These are phyloP conservation scores for Danio rerio DNA, from an alignment of 2,113 vertebrate species.

Conservation along the genomic window GRCz12tu NC_133186.1:1529001-1529500, in stretches of 20 bases:
- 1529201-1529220: neutral
- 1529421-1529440: slow-evolving; percentile 40
- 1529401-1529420: neutral
- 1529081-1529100: too few species aligned
- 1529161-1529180: too few species aligned
- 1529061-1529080: too few species aligned
- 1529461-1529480: slow-evolving; percentile 63
- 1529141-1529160: too few species aligned
- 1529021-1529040: too few species aligned
- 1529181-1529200: too few species aligned
- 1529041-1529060: too few species aligned
- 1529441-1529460: slow-evolving; percentile 66
- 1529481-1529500: slow-evolving; percentile 44
- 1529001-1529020: too few species aligned
- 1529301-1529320: neutral
- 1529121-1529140: too few species aligned
- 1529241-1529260: neutral
- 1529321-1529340: neutral
- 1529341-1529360: slow-evolving; percentile 22
- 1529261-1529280: neutral
- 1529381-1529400: slow-evolving; percentile 31
- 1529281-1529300: neutral
- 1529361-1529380: slow-evolving; percentile 60
- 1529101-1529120: too few species aligned
- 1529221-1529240: neutral